phyloP scores from a whole-genome alignment of 2,888 invertebrate species.

The Cerceris ruficornis region DNA sequence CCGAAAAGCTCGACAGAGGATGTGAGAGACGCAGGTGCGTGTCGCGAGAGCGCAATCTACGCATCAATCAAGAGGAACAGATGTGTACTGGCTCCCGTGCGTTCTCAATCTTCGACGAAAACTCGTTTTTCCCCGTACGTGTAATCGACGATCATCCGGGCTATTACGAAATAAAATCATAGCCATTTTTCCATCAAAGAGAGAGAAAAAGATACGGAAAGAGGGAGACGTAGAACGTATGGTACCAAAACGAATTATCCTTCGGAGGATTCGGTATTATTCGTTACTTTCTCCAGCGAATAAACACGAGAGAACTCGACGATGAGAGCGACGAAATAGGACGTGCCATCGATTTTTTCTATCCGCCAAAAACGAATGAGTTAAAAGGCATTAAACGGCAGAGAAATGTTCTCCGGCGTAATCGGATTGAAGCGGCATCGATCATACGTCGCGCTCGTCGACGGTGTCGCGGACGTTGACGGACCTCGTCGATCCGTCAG shows the following conservation, averaged over 20 bases:
- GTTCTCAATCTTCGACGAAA: conserved; percentile 57
- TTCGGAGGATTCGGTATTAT: no score
- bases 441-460: neutral
- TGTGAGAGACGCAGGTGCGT: conserved; percentile 73
- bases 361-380: neutral
- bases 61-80: conserved; percentile 78
- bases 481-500: conserved; percentile 6
- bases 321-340: neutral
- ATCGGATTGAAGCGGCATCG: conserved; percentile 9
- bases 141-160: conserved; percentile 26
- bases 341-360: neutral
- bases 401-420: neutral
- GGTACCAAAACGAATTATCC: neutral
- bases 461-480: neutral
- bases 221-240: neutral
- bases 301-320: no score
- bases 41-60: conserved; percentile 74
- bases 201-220: neutral
- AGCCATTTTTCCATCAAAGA: neutral
- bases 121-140: conserved; percentile 28
- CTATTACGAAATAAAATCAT: neutral
- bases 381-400: neutral
- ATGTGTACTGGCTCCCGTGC: conserved; percentile 67
- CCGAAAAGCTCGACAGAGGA: conserved; percentile 45
- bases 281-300: no score